Percentiles rank a stretch among this genome's conserved stretches.
Evolutionary conservation across 2,113 vertebrate genomes (phyloP).

Genomic region (Hassar affinis): DNA sequence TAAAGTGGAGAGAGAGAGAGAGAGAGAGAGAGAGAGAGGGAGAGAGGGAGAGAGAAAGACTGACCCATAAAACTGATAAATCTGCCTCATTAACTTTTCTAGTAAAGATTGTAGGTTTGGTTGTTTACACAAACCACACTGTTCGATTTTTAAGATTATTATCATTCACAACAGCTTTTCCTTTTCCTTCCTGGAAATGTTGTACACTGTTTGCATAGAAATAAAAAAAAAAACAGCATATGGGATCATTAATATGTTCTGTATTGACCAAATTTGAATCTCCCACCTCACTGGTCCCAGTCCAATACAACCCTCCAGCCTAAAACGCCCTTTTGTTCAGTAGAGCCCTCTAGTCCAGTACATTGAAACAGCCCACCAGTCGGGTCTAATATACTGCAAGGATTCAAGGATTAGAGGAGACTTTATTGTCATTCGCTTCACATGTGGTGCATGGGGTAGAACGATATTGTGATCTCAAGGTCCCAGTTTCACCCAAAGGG

Average conservation of each 20-base stretch:
- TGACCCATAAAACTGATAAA: neutral
- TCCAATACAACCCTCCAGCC: neutral
- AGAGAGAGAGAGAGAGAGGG: neutral
- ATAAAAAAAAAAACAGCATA: neutral
- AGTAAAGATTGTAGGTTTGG: neutral
- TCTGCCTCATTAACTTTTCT: slow-evolving; percentile 7
- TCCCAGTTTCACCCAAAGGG: too few relatives aligned
- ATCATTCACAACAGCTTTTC: neutral
- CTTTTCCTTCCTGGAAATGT: neutral
- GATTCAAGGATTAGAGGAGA: too few relatives aligned
- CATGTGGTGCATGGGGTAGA: too few relatives aligned
- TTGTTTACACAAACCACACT: neutral
- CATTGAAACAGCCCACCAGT: neutral
- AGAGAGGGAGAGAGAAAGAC: neutral
- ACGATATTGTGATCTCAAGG: too few relatives aligned
- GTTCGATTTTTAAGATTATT: neutral
- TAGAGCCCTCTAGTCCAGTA: neutral
- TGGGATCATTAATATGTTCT: neutral
- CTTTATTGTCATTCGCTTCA: too few relatives aligned
- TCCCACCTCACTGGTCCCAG: neutral
- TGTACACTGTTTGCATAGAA: neutral
- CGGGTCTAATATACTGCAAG: too few relatives aligned
- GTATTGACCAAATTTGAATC: neutral
- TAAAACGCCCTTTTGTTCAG: neutral
- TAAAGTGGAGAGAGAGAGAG: neutral